Evolutionary conservation across 2,888 invertebrate genomes (phyloP), one percentile per base, ranked within the genome.

Genomic region (Nasonia oneida): DNA sequence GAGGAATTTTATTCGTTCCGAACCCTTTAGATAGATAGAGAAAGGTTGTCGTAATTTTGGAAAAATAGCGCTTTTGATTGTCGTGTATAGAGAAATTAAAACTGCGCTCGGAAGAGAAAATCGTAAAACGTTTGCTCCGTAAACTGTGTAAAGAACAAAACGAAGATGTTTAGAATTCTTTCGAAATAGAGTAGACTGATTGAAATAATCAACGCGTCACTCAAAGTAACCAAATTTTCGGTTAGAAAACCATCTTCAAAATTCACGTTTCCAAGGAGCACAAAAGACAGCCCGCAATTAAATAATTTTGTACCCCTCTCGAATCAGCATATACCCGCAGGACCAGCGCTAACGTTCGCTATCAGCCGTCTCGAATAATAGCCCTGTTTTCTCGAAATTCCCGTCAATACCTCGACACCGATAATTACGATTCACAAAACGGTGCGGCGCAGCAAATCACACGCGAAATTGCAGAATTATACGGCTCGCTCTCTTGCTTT

Each of bases 371-470:
- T 47, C 53, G 15, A 81, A 73, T 79, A 81, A 83, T 83, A 33
- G 67, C 15, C 53, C 50, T 10, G 12, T 39, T 50, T 57, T 39
- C 39, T 50, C 70, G 50, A 79, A 74, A 29, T 6, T 23, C 50
- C 5, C 23, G 5, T 61, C 77, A 71, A 79, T 50, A 90, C 90
- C 89, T 87, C 87, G 86, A 88, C 89, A 87, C 87, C 87, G 88
- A 88, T 88, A 89, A 90, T 90, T 91, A 90, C 89, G 89, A 91
- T 91, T 90, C 90, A 91, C 89, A 64, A 64, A 70, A 39, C 74
- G 23, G 53, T 8, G 42, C 50, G 5, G 23, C 61, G 70, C 64
- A 61, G 57, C 74, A 81, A 81, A 86, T 86, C 86, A 33, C 33
- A 81, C 64, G 18, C 57, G 70, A 84, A 84, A 86, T 86, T 84